Conservation (phyloP, 2,113 vertebrate genomes). For the Orcinus orca region DNA sequence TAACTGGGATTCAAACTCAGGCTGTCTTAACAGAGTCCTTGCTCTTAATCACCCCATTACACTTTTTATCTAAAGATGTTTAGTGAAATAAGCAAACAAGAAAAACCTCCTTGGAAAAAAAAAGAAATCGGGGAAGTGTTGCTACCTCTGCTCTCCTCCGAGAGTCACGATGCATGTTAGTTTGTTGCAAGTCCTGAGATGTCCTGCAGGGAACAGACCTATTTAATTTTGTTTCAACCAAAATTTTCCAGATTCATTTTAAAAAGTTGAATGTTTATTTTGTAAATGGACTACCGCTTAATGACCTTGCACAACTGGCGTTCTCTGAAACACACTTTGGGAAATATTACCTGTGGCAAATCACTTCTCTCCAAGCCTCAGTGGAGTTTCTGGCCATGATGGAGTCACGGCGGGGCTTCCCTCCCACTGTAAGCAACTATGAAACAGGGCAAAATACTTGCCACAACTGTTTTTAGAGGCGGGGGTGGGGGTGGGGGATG, state of each 20-base stretch:
- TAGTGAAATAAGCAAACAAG: background rate
- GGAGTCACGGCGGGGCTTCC: rapidly evolving
- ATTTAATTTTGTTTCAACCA: background rate
- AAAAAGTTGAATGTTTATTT: background rate
- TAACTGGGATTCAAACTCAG: background rate
- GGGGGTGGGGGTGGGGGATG: too few species aligned
- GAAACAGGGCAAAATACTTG: background rate
- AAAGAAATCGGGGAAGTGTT: background rate
- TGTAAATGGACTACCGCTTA: background rate
- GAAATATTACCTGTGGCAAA: background rate
- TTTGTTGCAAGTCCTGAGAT: background rate
- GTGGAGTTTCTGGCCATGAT: background rate
- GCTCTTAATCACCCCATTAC: too few species aligned
- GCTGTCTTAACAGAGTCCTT: background rate
- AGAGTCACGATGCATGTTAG: background rate
- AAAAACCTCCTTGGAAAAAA: background rate
- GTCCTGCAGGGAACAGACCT: background rate
- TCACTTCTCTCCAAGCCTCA: background rate
- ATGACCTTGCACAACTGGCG: background rate
- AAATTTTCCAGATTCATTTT: background rate
- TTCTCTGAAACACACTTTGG: background rate
- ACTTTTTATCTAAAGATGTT: background rate
- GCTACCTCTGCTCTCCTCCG: background rate
- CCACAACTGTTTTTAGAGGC: background rate
- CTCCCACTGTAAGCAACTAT: background rate